Percentiles rank a stretch among this genome's conserved stretches.
Evolutionary conservation across 2,888 invertebrate genomes (phyloP).

Genomic region (Nomada ferruginata): DNA sequence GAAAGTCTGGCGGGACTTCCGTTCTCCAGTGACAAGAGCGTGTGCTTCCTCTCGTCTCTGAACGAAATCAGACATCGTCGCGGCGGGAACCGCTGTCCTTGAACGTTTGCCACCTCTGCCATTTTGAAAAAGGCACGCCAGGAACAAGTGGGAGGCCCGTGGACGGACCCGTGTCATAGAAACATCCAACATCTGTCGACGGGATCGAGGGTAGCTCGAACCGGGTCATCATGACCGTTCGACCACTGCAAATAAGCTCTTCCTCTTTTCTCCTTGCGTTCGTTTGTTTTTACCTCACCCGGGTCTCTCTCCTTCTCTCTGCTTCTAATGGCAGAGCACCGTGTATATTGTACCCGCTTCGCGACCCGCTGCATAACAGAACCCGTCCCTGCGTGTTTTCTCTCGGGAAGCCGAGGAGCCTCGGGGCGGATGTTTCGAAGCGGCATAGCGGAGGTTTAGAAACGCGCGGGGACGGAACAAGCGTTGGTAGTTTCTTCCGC

Average conservation of each 20-base stretch:
- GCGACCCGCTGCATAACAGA: conserved; percentile 57
- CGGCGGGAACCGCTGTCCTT: conserved; percentile 46
- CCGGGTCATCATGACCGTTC: conserved; percentile 64
- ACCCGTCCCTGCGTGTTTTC: conserved; percentile 73
- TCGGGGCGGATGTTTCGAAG: conserved; percentile 58
- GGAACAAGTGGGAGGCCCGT: conserved; percentile 62
- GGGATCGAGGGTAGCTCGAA: conserved; percentile 63
- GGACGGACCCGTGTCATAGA: conserved; percentile 59
- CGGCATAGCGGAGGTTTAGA: conserved; percentile 58
- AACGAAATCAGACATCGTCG: neutral
- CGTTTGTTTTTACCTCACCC: conserved; percentile 37
- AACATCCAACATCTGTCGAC: conserved; percentile 67
- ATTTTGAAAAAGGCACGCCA: conserved; percentile 63
- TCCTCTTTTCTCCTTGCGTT: conserved; percentile 48
- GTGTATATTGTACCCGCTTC: conserved; percentile 38
- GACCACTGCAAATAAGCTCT: conserved; percentile 60
- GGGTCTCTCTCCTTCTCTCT: neutral
- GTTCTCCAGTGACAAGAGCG: neutral
- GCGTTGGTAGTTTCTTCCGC: too few relatives aligned
- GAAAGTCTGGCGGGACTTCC: neutral
- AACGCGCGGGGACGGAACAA: conserved; percentile 11
- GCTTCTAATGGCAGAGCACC: conserved; percentile 45
- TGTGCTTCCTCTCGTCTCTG: too few relatives aligned
- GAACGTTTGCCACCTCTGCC: conserved; percentile 63
- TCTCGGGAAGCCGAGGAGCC: conserved; percentile 57